phyloP scores from a whole-genome alignment of 2,797 vertebrate genomes.

The Malacoraja senta region DNA sequence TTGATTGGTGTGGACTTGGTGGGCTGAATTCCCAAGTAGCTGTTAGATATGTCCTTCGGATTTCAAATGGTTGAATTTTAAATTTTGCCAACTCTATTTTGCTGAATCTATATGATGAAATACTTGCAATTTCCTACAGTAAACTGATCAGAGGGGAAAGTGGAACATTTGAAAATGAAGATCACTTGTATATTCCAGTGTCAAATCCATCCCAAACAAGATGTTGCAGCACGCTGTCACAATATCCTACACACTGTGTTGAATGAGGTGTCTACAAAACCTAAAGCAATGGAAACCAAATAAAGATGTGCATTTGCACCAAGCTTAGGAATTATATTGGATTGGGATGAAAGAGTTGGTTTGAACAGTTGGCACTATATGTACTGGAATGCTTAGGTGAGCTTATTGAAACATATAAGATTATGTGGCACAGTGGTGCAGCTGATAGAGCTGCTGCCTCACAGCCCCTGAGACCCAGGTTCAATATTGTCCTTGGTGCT shows the following conservation, averaged over 20 bases:
- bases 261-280: background rate
- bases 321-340: background rate
- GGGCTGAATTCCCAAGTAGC: too few species aligned
- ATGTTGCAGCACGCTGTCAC: background rate
- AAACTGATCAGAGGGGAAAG: background rate
- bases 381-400: too few species aligned
- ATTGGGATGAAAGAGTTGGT: background rate
- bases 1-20: too few species aligned
- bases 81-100: background rate
- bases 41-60: too few species aligned
- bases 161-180: background rate
- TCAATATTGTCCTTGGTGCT: too few species aligned
- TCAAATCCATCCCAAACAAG: background rate
- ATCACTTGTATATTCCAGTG: background rate
- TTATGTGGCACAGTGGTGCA: too few species aligned
- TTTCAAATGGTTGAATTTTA: too few species aligned
- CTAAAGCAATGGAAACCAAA: background rate
- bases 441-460: too few species aligned
- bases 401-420: too few species aligned
- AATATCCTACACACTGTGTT: too few species aligned
- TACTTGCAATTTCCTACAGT: background rate
- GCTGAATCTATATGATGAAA: background rate
- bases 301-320: background rate
- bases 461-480: too few species aligned
- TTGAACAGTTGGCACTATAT: too few species aligned